A percentile compares a stretch with the other conserved stretches of the same genome.
phyloP scores from a whole-genome alignment of 2,888 invertebrate genomes.

The Macaria liturata region DNA sequence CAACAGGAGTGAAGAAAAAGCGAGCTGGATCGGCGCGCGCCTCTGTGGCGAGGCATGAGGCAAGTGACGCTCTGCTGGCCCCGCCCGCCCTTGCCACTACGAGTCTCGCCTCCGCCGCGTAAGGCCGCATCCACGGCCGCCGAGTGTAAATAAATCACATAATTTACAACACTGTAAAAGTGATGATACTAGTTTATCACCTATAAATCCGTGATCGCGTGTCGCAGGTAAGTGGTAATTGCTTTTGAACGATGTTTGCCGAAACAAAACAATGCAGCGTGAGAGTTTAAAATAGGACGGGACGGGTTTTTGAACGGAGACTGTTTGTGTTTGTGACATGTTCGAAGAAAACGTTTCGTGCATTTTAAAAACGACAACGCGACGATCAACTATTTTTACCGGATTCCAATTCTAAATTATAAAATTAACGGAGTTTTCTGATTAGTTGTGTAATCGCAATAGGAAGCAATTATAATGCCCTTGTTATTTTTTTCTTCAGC shows the following conservation, averaged over 20 bases:
- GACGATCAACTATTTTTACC: too few species aligned
- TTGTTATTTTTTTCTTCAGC: constrained; percentile 14
- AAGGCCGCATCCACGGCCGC: constrained; percentile 60
- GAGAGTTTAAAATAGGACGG: constrained; percentile 35
- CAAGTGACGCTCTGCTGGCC: constrained; percentile 45
- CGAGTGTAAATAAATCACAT: constrained; percentile 60
- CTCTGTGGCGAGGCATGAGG: constrained; percentile 41
- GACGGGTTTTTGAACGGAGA: constrained; percentile 15
- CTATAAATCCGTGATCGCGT: constrained; percentile 80
- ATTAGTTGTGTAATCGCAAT: too few species aligned
- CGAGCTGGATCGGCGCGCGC: constrained; percentile 55
- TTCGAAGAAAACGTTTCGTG: constrained; percentile 49
- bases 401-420: too few species aligned
- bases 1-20: not conserved
- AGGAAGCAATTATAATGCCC: not conserved
- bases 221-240: constrained; percentile 83
- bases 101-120: constrained; percentile 64
- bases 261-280: constrained; percentile 56
- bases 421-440: too few species aligned
- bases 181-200: constrained; percentile 81
- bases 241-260: constrained; percentile 72
- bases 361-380: too few species aligned
- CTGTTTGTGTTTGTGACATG: constrained; percentile 62
- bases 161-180: constrained; percentile 79
- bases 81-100: constrained; percentile 72